Evolutionary conservation across 1,140 invertebrate genomes (phyloP), one percentile per base, ranked within the genome.

Genomic region (Pseudachorutes palmiensis): DNA sequence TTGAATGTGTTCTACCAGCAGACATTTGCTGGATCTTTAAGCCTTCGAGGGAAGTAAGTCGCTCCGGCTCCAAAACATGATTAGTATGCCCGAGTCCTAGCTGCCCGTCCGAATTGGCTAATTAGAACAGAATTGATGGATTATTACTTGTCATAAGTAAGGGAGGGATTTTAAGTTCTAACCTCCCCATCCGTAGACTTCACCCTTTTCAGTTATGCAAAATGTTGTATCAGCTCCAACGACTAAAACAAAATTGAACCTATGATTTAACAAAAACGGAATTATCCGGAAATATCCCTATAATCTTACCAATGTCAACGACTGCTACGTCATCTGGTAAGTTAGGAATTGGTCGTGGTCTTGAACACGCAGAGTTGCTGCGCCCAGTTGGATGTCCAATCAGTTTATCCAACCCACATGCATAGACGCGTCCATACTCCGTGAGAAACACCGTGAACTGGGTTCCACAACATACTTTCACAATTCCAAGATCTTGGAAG

Each of bases 171-270:
- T 55, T 14, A 55, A 24, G 36, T 41, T 26, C 60, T 87, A 87
- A 75, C 80, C 82, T 12, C 86, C 86, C 86, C 86, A 87, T 1
- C 81, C 84, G 75, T 81, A 85, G 0, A 87, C 84, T 72, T 85
- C 82, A 32, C 84, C 84, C 60, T 71, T 68, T 14, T 32, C 30
- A 1, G 68, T 70, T 1, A 72, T 68, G 62, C 70, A 72, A 12
- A 70, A 32, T n/a, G 68, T 82, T 76, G 86, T 84, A 70, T 87
- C 85, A 1, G 83, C 81, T 1, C 86, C 86, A 33, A 85, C 82
- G 5, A 82, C 81, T 63, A 22, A 45, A n/a, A n/a, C n/a, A 63
- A 63, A 63, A 26, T 29, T 14, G 3, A 31, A 9, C 24, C 16
- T 3, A 61, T 61, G 26, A 61, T 12, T 2, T 61, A 12, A 30